phyloP scores from a whole-genome alignment of 2,888 invertebrate species.

The Brachypalpus laphriformis region DNA sequence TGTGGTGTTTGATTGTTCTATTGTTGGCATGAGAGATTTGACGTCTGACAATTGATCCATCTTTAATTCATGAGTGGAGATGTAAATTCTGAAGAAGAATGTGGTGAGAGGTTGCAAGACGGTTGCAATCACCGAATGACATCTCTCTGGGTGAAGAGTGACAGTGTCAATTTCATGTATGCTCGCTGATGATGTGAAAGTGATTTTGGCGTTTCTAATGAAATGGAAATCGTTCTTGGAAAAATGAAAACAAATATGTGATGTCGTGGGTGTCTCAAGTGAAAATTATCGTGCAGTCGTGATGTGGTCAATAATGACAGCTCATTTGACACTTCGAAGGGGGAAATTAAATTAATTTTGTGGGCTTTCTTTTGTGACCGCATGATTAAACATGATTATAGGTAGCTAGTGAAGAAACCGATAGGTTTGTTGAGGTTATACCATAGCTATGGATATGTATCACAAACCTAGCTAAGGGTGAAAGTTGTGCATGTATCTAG shows the following conservation, averaged over 20 bases:
- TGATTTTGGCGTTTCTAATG: constrained; percentile 43
- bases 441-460: no score
- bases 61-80: constrained; percentile 59
- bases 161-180: constrained; percentile 33
- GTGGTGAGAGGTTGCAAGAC: not conserved
- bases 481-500: no score
- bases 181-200: constrained; percentile 41
- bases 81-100: constrained; percentile 6
- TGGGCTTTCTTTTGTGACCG: not conserved
- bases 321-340: not conserved
- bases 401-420: no score
- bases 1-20: constrained; percentile 15
- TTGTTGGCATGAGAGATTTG: constrained; percentile 27
- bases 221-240: constrained; percentile 25
- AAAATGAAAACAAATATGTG: not conserved
- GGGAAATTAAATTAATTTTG: constrained; percentile 3
- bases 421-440: no score
- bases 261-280: constrained; percentile 7
- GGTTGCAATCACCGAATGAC: constrained; percentile 9
- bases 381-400: no score
- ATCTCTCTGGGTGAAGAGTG: constrained; percentile 10
- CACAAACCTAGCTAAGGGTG: no score
- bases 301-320: constrained; percentile 7
- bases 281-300: not conserved
- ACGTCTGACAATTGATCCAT: constrained; percentile 27